Percentiles rank a stretch among this genome's conserved stretches.
phyloP scores from a whole-genome alignment of 2,888 invertebrate species.

The Tribolium freemani region DNA sequence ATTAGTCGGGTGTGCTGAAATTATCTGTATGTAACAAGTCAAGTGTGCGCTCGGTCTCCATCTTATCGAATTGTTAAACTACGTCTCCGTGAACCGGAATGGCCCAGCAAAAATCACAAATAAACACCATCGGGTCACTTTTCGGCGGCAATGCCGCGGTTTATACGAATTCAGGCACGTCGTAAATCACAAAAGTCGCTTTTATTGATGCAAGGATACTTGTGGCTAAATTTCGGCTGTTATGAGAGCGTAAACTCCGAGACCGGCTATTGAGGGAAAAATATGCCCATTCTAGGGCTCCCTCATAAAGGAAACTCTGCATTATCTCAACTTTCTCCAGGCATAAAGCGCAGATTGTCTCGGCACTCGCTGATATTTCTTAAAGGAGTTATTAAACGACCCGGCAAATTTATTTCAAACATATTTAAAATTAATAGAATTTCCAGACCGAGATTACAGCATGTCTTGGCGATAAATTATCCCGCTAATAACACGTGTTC shows the following conservation, averaged over 20 bases:
- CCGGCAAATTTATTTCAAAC: too few relatives aligned
- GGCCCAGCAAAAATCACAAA: neutral
- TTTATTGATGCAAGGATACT: slow-evolving; percentile 17
- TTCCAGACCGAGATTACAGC: neutral
- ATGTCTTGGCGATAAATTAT: neutral
- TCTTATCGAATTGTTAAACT: slow-evolving; percentile 14
- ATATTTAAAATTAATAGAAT: too few relatives aligned
- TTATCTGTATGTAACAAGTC: slow-evolving; percentile 32
- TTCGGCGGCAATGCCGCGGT: slow-evolving; percentile 12
- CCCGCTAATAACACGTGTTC: neutral
- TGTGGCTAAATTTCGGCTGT: slow-evolving; percentile 7
- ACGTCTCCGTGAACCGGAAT: neutral
- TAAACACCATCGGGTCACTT: slow-evolving; percentile 1
- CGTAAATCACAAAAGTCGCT: slow-evolving; percentile 21
- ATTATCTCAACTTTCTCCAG: neutral
- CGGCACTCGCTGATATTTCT: too few relatives aligned
- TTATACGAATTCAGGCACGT: slow-evolving; percentile 1
- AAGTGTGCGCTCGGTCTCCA: slow-evolving; percentile 22
- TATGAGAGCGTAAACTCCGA: neutral
- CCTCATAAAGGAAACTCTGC: neutral
- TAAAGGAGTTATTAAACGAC: too few relatives aligned
- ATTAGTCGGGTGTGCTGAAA: slow-evolving; percentile 31
- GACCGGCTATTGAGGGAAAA: neutral
- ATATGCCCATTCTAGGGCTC: neutral
- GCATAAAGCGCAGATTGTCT: too few relatives aligned